Conservation (phyloP, 35 echinoderm and acorn worm species). For the Chiridota heheva region DNA sequence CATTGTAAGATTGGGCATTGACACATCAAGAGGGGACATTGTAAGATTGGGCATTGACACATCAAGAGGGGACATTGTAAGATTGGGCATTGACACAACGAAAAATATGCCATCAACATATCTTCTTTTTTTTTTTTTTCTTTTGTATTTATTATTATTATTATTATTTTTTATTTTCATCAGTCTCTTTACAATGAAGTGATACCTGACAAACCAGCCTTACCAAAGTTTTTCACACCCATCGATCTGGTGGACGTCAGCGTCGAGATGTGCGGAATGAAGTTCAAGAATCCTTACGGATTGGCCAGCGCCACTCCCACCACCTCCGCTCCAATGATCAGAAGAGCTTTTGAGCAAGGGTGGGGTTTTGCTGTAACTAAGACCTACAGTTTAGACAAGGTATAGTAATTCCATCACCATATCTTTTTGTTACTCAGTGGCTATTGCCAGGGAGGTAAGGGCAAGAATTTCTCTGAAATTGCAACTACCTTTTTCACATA, state of each 20-base stretch:
- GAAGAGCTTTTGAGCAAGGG: slow-evolving; percentile 82
- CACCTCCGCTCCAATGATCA: slow-evolving; percentile 90
- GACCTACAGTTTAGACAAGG: slow-evolving; percentile 93
- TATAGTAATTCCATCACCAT: slow-evolving; percentile 29
- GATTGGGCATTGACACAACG: no score
- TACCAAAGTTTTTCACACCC: slow-evolving; percentile 91
- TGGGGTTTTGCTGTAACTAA: slow-evolving; percentile 96
- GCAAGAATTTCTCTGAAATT: no score
- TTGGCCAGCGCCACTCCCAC: slow-evolving; percentile 96
- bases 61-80: no score
- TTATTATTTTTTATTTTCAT: slow-evolving; percentile 10
- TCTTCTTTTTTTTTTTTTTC: no score
- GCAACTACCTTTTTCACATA: no score
- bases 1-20: no score
- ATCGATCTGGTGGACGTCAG: slow-evolving; percentile 92
- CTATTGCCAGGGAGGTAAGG: no score
- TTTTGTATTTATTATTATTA: no score
- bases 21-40: no score
- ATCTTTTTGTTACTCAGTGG: no score
- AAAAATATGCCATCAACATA: no score
- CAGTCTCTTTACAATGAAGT: slow-evolving; percentile 68
- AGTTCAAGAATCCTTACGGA: slow-evolving; percentile 86
- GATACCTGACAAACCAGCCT: slow-evolving; percentile 50
- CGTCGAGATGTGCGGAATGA: slow-evolving; percentile 83
- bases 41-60: no score